phyloP scores from a whole-genome alignment of 2,888 invertebrate genomes.

The Xanthorhoe spadicearia region DNA sequence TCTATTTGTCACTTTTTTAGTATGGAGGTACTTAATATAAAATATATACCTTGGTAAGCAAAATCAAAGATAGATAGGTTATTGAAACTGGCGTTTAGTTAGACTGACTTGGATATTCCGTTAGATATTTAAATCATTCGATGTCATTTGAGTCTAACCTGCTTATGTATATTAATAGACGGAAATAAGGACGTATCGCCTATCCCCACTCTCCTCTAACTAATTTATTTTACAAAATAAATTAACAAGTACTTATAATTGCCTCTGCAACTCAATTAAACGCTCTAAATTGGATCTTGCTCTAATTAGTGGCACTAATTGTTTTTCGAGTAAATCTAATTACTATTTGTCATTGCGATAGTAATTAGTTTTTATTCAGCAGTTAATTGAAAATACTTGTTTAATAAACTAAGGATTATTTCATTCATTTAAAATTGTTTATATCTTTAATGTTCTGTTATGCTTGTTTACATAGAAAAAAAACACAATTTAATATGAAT shows the following conservation, averaged over 20 bases:
- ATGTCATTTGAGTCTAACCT: too few species aligned
- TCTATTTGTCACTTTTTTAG: too few species aligned
- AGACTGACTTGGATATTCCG: too few species aligned
- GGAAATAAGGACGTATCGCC: background rate
- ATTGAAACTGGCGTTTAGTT: too few species aligned
- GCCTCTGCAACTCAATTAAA: constrained; percentile 68
- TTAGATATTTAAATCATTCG: too few species aligned
- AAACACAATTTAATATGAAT: too few species aligned
- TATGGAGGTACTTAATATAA: too few species aligned
- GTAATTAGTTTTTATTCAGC: constrained; percentile 39
- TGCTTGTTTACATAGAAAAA: too few species aligned
- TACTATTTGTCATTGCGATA: constrained; percentile 42
- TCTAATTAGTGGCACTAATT: constrained; percentile 60
- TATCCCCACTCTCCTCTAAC: background rate
- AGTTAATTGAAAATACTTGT: constrained; percentile 28
- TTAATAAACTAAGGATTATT: background rate
- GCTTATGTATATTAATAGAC: background rate
- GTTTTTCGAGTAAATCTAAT: constrained; percentile 58
- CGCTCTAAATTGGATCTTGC: constrained; percentile 67
- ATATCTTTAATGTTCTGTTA: too few species aligned
- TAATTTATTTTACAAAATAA: constrained; percentile 5
- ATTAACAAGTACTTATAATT: constrained; percentile 51
- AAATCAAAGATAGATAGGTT: too few species aligned
- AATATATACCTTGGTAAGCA: too few species aligned
- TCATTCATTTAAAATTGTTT: background rate